These are phyloP conservation scores for Heliconius sara DNA, from an alignment of 2,888 invertebrate genomes.

Conservation along the genomic window DNA sequence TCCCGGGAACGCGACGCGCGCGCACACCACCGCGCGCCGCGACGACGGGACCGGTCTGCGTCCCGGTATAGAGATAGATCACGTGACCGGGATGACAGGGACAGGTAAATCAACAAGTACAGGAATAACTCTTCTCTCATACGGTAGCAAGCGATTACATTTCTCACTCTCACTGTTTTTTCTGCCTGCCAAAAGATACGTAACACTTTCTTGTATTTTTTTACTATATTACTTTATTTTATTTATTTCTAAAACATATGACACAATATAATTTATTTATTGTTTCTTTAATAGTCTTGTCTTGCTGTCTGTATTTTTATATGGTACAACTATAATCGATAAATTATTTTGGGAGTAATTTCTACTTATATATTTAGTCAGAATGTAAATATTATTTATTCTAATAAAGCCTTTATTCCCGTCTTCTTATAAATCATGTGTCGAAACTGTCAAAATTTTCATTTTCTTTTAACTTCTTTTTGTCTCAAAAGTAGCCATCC, in stretches of 20 bases:
- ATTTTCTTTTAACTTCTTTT: background rate
- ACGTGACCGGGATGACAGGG: constrained; percentile 76
- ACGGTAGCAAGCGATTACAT: background rate
- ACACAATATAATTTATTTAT: constrained; percentile 1
- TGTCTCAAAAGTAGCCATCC: background rate
- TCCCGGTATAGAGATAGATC: constrained; percentile 74
- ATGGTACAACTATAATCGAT: background rate
- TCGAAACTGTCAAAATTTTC: background rate
- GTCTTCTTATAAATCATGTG: background rate
- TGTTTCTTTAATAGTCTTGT: background rate
- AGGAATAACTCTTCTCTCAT: background rate
- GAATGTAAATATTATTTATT: background rate
- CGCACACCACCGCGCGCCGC: constrained; percentile 71
- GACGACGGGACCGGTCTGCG: constrained; percentile 74
- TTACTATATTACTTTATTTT: background rate
- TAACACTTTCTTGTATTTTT: background rate
- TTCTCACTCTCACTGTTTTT: background rate
- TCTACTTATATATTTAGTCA: too few relatives aligned
- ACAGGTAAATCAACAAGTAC: constrained; percentile 62
- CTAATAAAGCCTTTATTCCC: background rate
- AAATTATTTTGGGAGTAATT: background rate
- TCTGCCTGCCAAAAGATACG: background rate
- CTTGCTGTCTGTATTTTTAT: constrained; percentile 3
- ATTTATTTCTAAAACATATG: background rate
- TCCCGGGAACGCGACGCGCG: constrained; percentile 76